Evolutionary conservation across 2,113 vertebrate species (phyloP).

Genomic region (Odocoileus hemionus): DNA sequence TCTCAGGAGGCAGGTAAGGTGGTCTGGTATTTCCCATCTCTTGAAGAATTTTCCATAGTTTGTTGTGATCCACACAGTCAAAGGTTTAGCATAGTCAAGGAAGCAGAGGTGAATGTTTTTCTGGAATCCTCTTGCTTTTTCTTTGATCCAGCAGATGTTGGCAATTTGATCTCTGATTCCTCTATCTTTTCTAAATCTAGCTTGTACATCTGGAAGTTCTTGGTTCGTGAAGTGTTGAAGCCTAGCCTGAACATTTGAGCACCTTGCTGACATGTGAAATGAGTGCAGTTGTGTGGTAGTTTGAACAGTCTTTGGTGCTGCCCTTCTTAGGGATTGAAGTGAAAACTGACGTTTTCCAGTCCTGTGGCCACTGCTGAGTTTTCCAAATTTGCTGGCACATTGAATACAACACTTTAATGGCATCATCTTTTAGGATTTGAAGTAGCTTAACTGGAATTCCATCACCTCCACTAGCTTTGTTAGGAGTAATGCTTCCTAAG

Average conservation of each 20-base stretch:
- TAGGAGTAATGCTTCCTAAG: background rate
- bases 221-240: background rate
- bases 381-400: background rate
- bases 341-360: background rate
- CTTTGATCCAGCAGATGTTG: background rate
- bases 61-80: background rate
- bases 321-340: background rate
- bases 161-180: background rate
- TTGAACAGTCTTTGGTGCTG: background rate
- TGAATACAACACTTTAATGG: background rate
- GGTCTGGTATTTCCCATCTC: background rate
- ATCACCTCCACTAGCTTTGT: background rate
- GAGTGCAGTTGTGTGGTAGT: background rate
- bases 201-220: background rate
- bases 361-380: background rate
- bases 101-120: background rate
- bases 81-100: background rate
- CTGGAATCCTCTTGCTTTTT: background rate
- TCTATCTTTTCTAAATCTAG: background rate
- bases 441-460: background rate
- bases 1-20: background rate
- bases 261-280: background rate
- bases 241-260: background rate
- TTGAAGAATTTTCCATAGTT: background rate
- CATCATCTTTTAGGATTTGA: background rate